Conservation (phyloP, 2,797 vertebrate genomes). For the Gymnocypris eckloni region DNA sequence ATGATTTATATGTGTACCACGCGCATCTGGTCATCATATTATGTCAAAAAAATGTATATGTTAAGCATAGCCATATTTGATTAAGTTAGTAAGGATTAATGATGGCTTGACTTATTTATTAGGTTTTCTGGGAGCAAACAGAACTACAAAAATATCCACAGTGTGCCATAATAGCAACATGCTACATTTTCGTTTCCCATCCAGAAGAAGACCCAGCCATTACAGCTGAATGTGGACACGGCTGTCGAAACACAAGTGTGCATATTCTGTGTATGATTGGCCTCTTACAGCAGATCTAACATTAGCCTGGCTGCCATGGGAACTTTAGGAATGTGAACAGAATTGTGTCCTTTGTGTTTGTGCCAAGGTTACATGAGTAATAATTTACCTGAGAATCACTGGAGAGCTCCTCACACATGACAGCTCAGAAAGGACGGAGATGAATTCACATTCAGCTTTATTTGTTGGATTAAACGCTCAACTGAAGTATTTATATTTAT, state of each 20-base stretch:
- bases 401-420: constrained; percentile 67
- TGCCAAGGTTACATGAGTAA: constrained; percentile 72
- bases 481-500: background rate
- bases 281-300: constrained; percentile 32
- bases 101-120: background rate
- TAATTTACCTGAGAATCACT: constrained; percentile 80
- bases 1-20: background rate
- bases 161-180: background rate
- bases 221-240: constrained; percentile 8
- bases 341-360: constrained; percentile 35
- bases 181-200: background rate
- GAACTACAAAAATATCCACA: background rate
- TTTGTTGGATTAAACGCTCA: constrained; percentile 22
- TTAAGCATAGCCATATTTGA: background rate
- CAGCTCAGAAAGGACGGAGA: constrained; percentile 67
- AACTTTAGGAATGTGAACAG: constrained; percentile 52
- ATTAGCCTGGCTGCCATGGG: constrained; percentile 46
- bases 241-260: constrained; percentile 1
- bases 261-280: constrained; percentile 38
- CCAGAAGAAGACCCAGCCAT: background rate
- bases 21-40: background rate
- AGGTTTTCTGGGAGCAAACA: background rate
- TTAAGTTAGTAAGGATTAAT: background rate
- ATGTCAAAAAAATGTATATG: background rate
- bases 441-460: constrained; percentile 23